These are phyloP conservation scores for Mythimna loreyi DNA, from an alignment of 2,888 invertebrate genomes.

Conservation along the genomic window DNA sequence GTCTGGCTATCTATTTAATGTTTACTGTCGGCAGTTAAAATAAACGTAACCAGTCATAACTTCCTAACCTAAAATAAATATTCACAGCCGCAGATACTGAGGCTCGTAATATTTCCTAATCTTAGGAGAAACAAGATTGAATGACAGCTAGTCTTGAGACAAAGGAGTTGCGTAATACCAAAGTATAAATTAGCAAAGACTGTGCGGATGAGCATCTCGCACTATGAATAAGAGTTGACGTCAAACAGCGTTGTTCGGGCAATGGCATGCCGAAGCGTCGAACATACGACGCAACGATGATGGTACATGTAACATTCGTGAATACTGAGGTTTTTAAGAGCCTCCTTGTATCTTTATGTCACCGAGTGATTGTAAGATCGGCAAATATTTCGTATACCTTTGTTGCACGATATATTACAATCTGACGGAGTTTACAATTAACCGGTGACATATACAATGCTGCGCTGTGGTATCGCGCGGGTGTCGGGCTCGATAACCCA, in stretches of 20 bases:
- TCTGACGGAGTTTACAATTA: no score
- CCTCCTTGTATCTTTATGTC: conserved; percentile 58
- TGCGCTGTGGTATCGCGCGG: conserved; percentile 58
- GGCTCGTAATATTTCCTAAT: conserved; percentile 34
- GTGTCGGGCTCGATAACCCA: conserved; percentile 64
- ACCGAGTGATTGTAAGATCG: no score
- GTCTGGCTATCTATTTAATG: not conserved
- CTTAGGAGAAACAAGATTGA: conserved; percentile 32
- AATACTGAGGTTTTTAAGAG: conserved; percentile 50
- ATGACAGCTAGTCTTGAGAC: conserved; percentile 28
- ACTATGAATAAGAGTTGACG: conserved; percentile 40
- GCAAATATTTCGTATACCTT: no score
- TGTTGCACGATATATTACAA: no score
- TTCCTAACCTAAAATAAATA: conserved; percentile 30
- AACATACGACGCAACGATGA: no score
- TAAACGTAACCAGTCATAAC: conserved; percentile 23
- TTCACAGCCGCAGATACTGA: conserved; percentile 4
- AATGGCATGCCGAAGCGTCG: conserved; percentile 4
- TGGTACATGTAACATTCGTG: conserved; percentile 31
- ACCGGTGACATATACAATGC: conserved; percentile 50
- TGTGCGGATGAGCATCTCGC: conserved; percentile 4
- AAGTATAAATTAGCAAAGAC: conserved; percentile 29
- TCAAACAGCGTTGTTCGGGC: conserved; percentile 22
- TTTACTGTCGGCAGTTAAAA: conserved; percentile 14
- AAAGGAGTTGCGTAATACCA: conserved; percentile 43